Percentiles rank a stretch among this genome's conserved stretches.
Conservation (phyloP, 2,113 vertebrate species). For the Aspiorhynchus laticeps region DNA sequence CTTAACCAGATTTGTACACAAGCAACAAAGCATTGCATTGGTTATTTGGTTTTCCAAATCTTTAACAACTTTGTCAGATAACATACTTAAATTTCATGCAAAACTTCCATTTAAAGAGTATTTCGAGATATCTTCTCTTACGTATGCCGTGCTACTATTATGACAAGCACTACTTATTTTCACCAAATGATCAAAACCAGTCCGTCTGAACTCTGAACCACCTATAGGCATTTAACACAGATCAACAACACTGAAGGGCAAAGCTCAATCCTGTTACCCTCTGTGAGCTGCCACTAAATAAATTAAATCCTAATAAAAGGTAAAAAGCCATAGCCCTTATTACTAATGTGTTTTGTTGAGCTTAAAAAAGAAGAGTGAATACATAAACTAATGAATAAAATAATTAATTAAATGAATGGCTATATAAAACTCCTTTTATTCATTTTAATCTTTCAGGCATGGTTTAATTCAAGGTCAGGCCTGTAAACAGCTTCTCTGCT, state of each 20-base stretch:
- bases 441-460: constrained; percentile 21
- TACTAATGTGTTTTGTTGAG: not conserved
- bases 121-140: not conserved
- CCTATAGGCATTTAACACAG: constrained; percentile 5
- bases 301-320: not conserved
- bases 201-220: not conserved
- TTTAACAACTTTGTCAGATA: not conserved
- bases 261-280: not conserved
- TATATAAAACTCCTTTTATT: not conserved
- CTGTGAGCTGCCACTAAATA: not conserved
- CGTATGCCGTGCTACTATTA: too few relatives aligned
- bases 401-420: constrained; percentile 9
- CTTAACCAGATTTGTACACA: not conserved
- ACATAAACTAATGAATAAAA: not conserved
- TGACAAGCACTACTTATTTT: not conserved
- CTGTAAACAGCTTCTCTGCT: constrained; percentile 28
- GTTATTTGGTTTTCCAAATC: not conserved
- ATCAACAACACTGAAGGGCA: not conserved
- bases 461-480: constrained; percentile 14
- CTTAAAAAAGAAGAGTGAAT: not conserved
- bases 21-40: not conserved
- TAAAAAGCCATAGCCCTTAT: not conserved
- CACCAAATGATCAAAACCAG: not conserved
- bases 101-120: not conserved
- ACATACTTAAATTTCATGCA: not conserved